phyloP scores from a whole-genome alignment of 2,888 invertebrate species.

The Embidobia sp. region DNA sequence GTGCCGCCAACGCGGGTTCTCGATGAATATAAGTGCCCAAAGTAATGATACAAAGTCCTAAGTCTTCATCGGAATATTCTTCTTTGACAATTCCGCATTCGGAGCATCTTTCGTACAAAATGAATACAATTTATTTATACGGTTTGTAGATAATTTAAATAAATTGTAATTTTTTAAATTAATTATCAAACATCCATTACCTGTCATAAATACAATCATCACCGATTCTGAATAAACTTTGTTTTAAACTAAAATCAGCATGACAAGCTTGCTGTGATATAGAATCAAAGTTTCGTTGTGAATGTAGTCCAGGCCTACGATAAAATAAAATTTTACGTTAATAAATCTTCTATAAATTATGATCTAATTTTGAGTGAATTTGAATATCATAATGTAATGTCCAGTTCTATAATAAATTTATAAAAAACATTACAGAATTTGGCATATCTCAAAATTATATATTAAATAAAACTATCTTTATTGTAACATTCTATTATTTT shows the following conservation, averaged over 20 bases:
- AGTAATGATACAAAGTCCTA: conserved; percentile 95
- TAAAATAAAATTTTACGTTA: too few relatives aligned
- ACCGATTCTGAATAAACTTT: conserved; percentile 86
- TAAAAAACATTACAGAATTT: too few relatives aligned
- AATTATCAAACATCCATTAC: conserved; percentile 72
- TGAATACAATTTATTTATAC: neutral
- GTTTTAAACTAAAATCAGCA: conserved; percentile 83
- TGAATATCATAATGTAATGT: too few relatives aligned
- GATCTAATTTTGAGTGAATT: too few relatives aligned
- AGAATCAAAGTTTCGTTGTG: conserved; percentile 76
- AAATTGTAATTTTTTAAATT: neutral
- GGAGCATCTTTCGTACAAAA: conserved; percentile 84
- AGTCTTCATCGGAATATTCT: conserved; percentile 98
- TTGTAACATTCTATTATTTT: too few relatives aligned
- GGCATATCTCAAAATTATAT: too few relatives aligned
- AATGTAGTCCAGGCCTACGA: conserved; percentile 76
- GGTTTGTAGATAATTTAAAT: too few relatives aligned
- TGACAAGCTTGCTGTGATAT: conserved; percentile 82
- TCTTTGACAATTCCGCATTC: conserved; percentile 95
- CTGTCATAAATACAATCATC: conserved; percentile 88
- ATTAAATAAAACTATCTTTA: too few relatives aligned
- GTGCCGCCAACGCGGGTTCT: conserved; percentile 97
- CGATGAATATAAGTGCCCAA: conserved; percentile 98
- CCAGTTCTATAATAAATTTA: too few relatives aligned
- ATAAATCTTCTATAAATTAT: too few relatives aligned